Conservation (phyloP, 2,888 invertebrate genomes). For the Tethea ocularis region DNA sequence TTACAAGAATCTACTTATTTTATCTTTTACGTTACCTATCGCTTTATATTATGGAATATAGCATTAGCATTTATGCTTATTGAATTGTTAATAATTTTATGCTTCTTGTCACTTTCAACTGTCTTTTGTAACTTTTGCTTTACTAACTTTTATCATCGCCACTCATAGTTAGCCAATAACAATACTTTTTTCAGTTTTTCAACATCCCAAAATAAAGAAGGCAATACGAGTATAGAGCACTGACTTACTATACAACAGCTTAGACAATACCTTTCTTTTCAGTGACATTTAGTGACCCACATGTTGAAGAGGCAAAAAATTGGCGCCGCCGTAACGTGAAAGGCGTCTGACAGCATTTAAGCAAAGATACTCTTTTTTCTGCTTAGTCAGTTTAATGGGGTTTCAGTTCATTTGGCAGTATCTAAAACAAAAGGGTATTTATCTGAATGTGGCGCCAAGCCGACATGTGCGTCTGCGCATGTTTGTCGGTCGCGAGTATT, state of each 20-base stretch:
- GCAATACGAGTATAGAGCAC: constrained; percentile 28
- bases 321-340: constrained; percentile 48
- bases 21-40: no score
- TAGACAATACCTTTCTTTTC: constrained; percentile 20
- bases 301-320: constrained; percentile 37
- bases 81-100: no score
- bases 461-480: constrained; percentile 40
- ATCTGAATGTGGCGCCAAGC: constrained; percentile 58
- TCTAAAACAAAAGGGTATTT: constrained; percentile 53
- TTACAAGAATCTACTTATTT: no score
- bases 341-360: constrained; percentile 37
- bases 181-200: background rate
- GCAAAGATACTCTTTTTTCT: constrained; percentile 39
- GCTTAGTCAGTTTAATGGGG: constrained; percentile 32
- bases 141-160: no score
- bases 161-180: background rate
- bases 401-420: constrained; percentile 42
- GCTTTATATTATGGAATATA: no score
- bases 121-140: no score
- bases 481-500: constrained; percentile 42
- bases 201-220: constrained; percentile 22
- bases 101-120: no score
- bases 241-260: constrained; percentile 14
- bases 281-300: constrained; percentile 27
- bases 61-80: no score